A percentile compares a stretch with the other conserved stretches of the same genome.
phyloP scores from a whole-genome alignment of 2,888 invertebrate species.

The Pelosia muscerda region DNA sequence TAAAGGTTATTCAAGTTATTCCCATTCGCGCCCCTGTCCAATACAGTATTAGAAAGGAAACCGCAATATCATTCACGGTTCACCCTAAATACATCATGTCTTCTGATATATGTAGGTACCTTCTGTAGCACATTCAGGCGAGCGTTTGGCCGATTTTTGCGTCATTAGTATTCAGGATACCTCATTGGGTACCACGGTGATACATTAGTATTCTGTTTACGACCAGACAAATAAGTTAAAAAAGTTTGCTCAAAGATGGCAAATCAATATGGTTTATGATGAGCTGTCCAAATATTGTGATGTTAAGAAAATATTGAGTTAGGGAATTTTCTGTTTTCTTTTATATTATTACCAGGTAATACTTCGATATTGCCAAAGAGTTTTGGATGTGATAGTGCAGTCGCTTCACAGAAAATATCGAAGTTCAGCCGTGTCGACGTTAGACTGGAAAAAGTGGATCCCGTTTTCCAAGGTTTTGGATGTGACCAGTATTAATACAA shows the following conservation, averaged over 20 bases:
- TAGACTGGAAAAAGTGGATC: too few relatives aligned
- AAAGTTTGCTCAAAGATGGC: slow-evolving; percentile 44
- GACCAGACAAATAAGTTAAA: slow-evolving; percentile 50
- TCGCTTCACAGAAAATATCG: too few relatives aligned
- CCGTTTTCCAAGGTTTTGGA: too few relatives aligned
- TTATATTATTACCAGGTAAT: too few relatives aligned
- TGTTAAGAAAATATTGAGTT: neutral
- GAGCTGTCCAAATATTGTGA: slow-evolving; percentile 27
- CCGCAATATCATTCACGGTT: slow-evolving; percentile 11
- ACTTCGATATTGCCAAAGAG: too few relatives aligned
- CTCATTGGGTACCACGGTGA: slow-evolving; percentile 26
- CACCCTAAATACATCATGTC: slow-evolving; percentile 11
- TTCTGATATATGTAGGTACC: slow-evolving; percentile 25
- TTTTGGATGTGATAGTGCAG: too few relatives aligned
- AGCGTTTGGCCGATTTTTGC: slow-evolving; percentile 29
- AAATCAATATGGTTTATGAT: slow-evolving; percentile 41
- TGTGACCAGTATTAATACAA: too few relatives aligned
- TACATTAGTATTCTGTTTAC: slow-evolving; percentile 37
- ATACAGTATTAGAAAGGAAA: neutral
- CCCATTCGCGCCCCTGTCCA: neutral
- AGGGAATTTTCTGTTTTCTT: neutral
- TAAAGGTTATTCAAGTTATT: neutral
- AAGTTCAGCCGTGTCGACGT: too few relatives aligned
- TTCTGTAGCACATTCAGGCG: slow-evolving; percentile 20
- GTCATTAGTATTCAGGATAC: slow-evolving; percentile 46